These are phyloP conservation scores for Gambelia wislizenii DNA, from an alignment of 2,797 vertebrate genomes.

Conservation along the genomic window DNA sequence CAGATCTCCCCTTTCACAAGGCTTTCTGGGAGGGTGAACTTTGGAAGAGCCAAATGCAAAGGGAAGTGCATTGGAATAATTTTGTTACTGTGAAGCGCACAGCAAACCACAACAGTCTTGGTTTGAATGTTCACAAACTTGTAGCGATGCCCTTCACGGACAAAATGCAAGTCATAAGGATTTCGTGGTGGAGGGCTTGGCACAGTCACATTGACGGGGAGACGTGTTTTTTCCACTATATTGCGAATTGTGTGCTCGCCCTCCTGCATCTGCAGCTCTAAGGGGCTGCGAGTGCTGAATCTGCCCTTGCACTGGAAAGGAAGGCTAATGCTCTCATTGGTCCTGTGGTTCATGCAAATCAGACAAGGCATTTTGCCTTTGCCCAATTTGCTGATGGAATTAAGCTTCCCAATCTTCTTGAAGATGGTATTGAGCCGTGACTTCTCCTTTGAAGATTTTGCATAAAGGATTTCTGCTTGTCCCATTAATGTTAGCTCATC, in stretches of 20 bases:
- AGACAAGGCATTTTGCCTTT: conserved; percentile 98
- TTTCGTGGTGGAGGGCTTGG: conserved; percentile 93
- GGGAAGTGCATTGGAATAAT: conserved; percentile 94
- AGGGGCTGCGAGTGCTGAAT: conserved; percentile 95
- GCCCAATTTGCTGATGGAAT: conserved; percentile 94
- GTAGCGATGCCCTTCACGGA: conserved; percentile 96
- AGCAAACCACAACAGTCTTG: conserved; percentile 97
- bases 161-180: conserved; percentile 95
- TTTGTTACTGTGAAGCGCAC: conserved; percentile 90
- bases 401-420: conserved; percentile 96
- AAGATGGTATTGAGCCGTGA: conserved; percentile 97
- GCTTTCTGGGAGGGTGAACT: conserved; percentile 91
- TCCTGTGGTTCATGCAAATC: conserved; percentile 99
- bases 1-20: conserved; percentile 91
- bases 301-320: conserved; percentile 97
- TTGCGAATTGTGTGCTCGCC: conserved; percentile 97
- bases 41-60: conserved; percentile 88
- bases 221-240: conserved; percentile 96
- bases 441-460: conserved; percentile 95
- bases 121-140: conserved; percentile 98
- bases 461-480: conserved; percentile 98
- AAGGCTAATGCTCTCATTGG: conserved; percentile 98
- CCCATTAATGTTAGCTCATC: conserved; percentile 98
- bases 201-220: conserved; percentile 95
- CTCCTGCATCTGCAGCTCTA: conserved; percentile 98